Evolutionary conservation across 2,888 invertebrate species (phyloP), one percentile per base, ranked within the genome.

Genomic region (Phorcus lineatus): DNA sequence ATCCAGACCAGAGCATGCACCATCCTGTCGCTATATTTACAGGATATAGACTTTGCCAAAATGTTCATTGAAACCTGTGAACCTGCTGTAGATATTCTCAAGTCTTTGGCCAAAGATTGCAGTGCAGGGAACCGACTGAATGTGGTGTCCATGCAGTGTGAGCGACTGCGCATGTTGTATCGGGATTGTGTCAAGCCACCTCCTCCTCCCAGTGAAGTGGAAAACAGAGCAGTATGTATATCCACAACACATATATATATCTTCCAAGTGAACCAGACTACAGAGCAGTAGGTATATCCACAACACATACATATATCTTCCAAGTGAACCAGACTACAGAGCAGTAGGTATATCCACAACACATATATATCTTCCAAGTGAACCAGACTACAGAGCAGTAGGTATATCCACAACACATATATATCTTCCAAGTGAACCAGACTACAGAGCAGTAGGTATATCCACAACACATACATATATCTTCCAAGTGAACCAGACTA

Each of bases 161-260:
- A 91, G 77, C 86, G 91, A 77, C 85, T 93, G 80, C 85, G 93
- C 28, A 89, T 92, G 86, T 82, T 93, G 55, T 93, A 93, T 86
- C 84, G 93, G 77, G 93, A 93, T 84, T 93, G 93, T 88, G 92
- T 92, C 36, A 93, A 93, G 83, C 93, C 93, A 19, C 93, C 93
- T 0, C 91, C 92, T 31, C 92, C 93, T 19, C 91, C 91, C 16
- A 91, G 87, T 82, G 92, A 91, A 79, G 84, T 88, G 11, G 87
- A 88, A 81, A 88, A 83, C 74, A 87, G 88, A 83, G 85, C 86
- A 11, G 92, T 92, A 86, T 83, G 90, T 85, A 24, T 57, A 13
- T 4, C 11, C 47, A 47, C 47, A 1, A 3, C 7, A 3, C 7
- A 47, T 47, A 47, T n/a, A 47, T 11, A 0, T 91, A 92, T 31